phyloP scores from a whole-genome alignment of 2,888 invertebrate genomes.

The Campoplex capitator region DNA sequence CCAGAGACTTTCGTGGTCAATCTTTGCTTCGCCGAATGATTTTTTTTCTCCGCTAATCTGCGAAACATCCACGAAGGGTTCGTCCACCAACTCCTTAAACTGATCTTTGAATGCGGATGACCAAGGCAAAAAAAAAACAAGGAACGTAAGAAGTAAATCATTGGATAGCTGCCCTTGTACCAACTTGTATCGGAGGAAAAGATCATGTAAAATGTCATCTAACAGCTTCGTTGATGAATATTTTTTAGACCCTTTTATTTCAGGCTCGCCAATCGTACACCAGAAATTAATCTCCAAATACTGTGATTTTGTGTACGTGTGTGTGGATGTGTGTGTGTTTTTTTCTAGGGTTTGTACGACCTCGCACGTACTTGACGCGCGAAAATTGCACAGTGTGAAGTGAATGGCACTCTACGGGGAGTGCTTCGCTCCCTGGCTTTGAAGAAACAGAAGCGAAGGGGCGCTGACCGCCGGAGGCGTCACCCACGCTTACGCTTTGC shows the following conservation, averaged over 20 bases:
- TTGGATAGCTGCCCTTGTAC: too few species aligned
- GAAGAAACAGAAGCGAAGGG: constrained; percentile 47
- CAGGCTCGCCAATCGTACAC: background rate
- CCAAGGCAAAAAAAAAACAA: too few species aligned
- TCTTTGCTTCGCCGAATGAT: background rate
- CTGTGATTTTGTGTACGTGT: background rate
- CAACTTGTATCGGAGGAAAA: too few species aligned
- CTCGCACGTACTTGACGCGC: constrained; percentile 36
- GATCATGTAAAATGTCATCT: too few species aligned
- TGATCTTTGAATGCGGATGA: background rate
- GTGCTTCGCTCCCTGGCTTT: constrained; percentile 41
- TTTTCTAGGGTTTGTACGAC: background rate
- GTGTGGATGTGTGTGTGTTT: background rate
- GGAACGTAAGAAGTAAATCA: too few species aligned
- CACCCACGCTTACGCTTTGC: constrained; percentile 42
- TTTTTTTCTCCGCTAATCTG: too few species aligned
- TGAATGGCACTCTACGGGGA: constrained; percentile 51
- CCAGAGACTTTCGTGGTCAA: background rate
- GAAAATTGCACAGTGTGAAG: constrained; percentile 48
- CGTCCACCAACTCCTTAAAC: background rate
- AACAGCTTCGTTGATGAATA: background rate
- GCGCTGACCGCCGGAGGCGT: constrained; percentile 51
- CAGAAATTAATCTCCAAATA: background rate
- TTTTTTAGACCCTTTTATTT: background rate
- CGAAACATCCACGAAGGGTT: background rate